Base-by-base conservation (phyloP, 2,797 vertebrate genomes). In the Erethizon dorsatum region DNA sequence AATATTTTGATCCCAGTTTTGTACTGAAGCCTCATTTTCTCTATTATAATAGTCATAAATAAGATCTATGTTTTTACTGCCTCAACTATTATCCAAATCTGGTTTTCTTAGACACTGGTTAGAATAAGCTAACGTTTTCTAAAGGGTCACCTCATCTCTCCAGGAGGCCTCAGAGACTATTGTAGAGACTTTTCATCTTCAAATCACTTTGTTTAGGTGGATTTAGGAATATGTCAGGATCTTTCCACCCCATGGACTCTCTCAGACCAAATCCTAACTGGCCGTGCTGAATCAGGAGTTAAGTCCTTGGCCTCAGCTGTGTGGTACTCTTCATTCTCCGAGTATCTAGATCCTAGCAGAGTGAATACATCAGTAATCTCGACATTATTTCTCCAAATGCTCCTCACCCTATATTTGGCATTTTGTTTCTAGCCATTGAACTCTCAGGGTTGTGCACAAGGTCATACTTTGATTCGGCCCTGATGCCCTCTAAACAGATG, bases 401-500 rank as follows among this genome's bases (percentile, higher is more conserved):
- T 94, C 71, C 6, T 65, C 15, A 14, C 47, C 73, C 63, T 18
- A 33, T 33, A 77, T 71, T 89, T 94, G 71, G 7, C 57, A 56
- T 91, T 90, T 86, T 28, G 33, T 82, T 73, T 88, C 20, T 47
- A 85, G 57, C 26, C n/a, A 57, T 65, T 88, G 56, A 84, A 59
- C 33, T 28, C 56, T 33, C 85, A 69, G 22, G 33, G 59, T 54
- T 94, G 26, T 63, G 6, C n/a, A 77, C 79, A 88, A 93, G 63
- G 83, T 95, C 83, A 91, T 54, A 45, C 52, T 93, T 80, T 33
- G 63, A 52, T 88, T 91, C 54, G 20, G 37, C 69, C 31, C 31
- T 80, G 26, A 28, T 90, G 59, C 67, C 59, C 79, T 83, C 37
- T 90, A 50, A 92, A 83, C 31, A 86, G 75, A 71, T 94, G 92